phyloP scores from a whole-genome alignment of 2,113 vertebrate genomes.

The Dunckerocampus dactyliophorus region DNA sequence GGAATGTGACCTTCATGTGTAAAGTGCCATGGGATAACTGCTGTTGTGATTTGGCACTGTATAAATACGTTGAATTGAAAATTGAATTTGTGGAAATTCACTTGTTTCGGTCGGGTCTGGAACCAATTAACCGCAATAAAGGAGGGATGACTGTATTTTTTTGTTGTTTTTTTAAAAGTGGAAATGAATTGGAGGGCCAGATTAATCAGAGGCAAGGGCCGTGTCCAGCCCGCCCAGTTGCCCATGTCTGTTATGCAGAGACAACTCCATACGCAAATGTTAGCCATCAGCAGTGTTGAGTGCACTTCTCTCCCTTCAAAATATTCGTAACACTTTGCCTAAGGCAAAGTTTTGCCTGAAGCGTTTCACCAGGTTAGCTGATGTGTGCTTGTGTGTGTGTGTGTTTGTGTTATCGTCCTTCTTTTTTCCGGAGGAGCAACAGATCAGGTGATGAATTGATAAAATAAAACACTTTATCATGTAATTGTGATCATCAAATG shows the following conservation, averaged over 20 bases:
- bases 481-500: constrained; percentile 10
- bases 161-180: neutral
- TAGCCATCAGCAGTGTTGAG: constrained; percentile 12
- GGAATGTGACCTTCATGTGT: no score
- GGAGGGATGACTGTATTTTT: no score
- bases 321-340: constrained; percentile 1
- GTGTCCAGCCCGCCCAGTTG: neutral
- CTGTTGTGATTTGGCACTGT: no score
- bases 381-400: neutral
- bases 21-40: no score
- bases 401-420: neutral
- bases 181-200: no score
- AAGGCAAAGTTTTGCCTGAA: constrained; percentile 4
- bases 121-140: no score
- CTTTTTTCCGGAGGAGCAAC: constrained; percentile 1
- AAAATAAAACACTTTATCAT: constrained; percentile 15
- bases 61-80: no score
- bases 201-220: neutral
- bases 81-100: no score
- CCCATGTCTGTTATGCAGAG: no score
- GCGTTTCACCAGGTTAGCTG: constrained; percentile 11
- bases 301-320: constrained; percentile 19
- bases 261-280: constrained; percentile 7
- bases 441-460: constrained; percentile 7
- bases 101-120: no score